These are phyloP conservation scores for Squalus acanthias DNA, from an alignment of 2,797 vertebrate species.

Conservation along the genomic window DNA sequence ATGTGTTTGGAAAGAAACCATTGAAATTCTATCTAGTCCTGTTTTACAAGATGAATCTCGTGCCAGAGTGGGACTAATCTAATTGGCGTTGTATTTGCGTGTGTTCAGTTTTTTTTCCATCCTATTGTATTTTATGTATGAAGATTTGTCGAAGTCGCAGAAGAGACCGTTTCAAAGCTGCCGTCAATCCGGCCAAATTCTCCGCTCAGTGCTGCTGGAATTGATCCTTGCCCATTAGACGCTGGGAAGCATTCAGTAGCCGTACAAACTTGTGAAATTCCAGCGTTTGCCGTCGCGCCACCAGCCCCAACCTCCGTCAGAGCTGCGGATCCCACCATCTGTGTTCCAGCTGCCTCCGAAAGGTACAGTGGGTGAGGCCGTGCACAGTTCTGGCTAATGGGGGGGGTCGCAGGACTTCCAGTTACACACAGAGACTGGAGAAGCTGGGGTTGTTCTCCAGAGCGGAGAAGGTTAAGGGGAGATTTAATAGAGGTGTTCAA, in stretches of 20 bases:
- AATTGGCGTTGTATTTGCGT: not conserved
- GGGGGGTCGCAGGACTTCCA: too few relatives aligned
- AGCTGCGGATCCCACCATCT: fast-evolving
- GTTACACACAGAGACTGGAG: too few relatives aligned
- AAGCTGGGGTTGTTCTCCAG: too few relatives aligned
- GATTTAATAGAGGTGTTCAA: too few relatives aligned
- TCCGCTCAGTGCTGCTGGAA: not conserved
- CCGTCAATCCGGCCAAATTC: not conserved
- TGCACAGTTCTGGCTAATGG: not conserved
- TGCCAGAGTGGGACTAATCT: not conserved
- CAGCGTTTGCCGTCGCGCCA: fast-evolving
- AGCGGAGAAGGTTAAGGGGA: too few relatives aligned
- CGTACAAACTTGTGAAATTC: slow-evolving; percentile 46
- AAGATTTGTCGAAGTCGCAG: not conserved
- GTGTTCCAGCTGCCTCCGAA: not conserved
- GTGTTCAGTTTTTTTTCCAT: not conserved
- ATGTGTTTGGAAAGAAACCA: not conserved
- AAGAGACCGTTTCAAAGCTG: not conserved
- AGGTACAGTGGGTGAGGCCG: slow-evolving; percentile 46
- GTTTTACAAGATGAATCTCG: not conserved
- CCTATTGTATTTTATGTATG: not conserved
- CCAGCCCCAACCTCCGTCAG: fast-evolving
- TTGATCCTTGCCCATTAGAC: slow-evolving; percentile 13
- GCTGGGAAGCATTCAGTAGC: slow-evolving; percentile 41
- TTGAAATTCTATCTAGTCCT: not conserved